Base-by-base conservation (phyloP, 2,797 vertebrate genomes). In the Pantherophis vulpinus region DNA sequence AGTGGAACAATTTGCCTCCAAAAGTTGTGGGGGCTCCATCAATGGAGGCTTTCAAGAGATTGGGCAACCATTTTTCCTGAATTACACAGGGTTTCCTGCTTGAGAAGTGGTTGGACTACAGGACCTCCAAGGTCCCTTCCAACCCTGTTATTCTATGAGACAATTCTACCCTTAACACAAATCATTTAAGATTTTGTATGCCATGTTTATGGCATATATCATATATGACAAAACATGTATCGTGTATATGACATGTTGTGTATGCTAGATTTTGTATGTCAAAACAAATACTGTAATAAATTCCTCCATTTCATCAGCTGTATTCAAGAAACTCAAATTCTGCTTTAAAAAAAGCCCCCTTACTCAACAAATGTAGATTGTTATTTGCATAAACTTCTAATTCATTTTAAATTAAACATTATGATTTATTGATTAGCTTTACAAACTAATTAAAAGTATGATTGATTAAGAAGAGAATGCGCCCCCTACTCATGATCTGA, bases 131-230 rank as follows among this genome's bases (percentile, higher is more conserved):
- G 61, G 12, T 66, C 11, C 61, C 61, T 66, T 66, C 61, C 4
- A 66, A n/a, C 9, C 61, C 61, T 66, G 12, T 14, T 66, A 66
- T 66, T 66, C 61, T 66, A 66, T 13, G 29, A 66, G 91, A 58
- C 94, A 94, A 51, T 3, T 16, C 23, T 94, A 89, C 5, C 92
- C 32, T 20, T 88, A 90, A 88, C 55, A 59, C 90, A 91, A 94
- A n/a, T 0, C 1, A 59, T 18, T 7, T 47, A 89, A 95, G 16
- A 47, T 55, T 63, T 51, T 74, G 7, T 29, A 74, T 37, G 32
- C 37, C 70, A 74, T 74, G 32, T 74, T 37, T 63, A 63, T n/a
- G 27, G 1, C 27, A n/a, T 63, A 29, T 37, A 16, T 74, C 32
- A 74, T 74, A 16, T 61, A n/a, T n/a, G 61, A 66, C 61, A 63